Evolutionary conservation across 2,113 vertebrate genomes (phyloP), one percentile per base, ranked within the genome.

Genomic region (Salvelinus sp.): DNA sequence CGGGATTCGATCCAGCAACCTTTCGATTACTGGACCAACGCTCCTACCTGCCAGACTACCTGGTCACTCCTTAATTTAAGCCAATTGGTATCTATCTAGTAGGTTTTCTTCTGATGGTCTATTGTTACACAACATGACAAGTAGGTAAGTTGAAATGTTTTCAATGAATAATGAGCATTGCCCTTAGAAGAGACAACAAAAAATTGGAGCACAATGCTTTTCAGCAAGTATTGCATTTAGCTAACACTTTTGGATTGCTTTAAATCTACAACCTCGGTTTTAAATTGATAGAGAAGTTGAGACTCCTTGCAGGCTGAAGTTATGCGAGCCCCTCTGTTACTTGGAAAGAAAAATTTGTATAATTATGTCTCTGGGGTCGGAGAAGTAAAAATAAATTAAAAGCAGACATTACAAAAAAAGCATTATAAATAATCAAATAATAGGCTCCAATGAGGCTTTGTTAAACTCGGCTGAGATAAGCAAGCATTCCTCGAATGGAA

Each of bases 331-430:
- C 9, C 69, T 73, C 70, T 73, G 72, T 73, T 70, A 22, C 64
- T 79, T 70, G 83, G 74, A 79, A 74, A 79, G 73, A 85, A 83
- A 85, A 69, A 79, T 75, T 75, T 85, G 77, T 87, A 75, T 85
- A 83, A 87, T 85, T 81, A 76, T 63, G 81, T 86, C 80, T 78
- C 82, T 76, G 38, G 78, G 78, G 80, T 81, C 72, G 65, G 58
- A 64, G 60, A 81, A 75, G 76, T 44, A 76, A 81, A 83, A 78
- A 75, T 72, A 85, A 83, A 83, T 80, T 73, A 86, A 85, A 81
- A 87, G 71, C 77, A 86, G 81, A 74, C 69, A 85, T 74, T 66
- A 16, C 28, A 22, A 67, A 75, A 28, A 68, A 44, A 12, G 64
- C 60, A 48, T 23, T 30, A 27, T 20, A 81, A 79, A 67, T 44